Conservation (phyloP, 2,888 invertebrate species). For the Augochlorella aurata region DNA sequence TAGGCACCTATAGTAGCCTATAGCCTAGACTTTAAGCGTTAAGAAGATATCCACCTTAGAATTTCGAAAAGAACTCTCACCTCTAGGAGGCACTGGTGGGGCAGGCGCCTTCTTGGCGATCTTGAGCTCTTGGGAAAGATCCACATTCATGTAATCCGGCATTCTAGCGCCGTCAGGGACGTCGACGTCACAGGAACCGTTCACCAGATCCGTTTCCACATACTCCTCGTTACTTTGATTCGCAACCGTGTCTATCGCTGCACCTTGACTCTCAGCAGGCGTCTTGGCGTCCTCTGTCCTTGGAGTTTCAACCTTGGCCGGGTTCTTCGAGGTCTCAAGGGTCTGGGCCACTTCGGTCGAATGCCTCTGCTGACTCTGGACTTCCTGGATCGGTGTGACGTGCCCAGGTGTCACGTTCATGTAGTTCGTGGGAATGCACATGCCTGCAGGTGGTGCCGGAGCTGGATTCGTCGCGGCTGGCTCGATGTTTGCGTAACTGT, state of each 20-base stretch:
- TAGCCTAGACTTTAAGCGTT: no score
- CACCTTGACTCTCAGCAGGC: slow-evolving; percentile 26
- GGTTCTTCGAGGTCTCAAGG: slow-evolving; percentile 29
- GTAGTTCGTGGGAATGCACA: slow-evolving; percentile 76
- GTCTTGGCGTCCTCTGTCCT: slow-evolving; percentile 12
- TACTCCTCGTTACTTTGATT: slow-evolving; percentile 48
- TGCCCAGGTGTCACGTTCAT: slow-evolving; percentile 64
- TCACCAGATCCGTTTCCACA: slow-evolving; percentile 57
- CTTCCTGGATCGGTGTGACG: slow-evolving; percentile 38
- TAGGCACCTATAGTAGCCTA: no score
- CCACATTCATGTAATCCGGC: slow-evolving; percentile 77
- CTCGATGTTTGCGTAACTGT: slow-evolving; percentile 69
- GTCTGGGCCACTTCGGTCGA: not conserved
- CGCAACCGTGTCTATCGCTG: not conserved
- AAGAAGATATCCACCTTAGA: no score
- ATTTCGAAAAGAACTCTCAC: slow-evolving; percentile 26
- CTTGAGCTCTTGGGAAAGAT: slow-evolving; percentile 54
- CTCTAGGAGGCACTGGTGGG: slow-evolving; percentile 77
- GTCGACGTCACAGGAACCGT: slow-evolving; percentile 54
- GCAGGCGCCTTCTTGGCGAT: slow-evolving; percentile 72
- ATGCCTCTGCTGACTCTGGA: slow-evolving; percentile 31
- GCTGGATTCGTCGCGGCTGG: slow-evolving; percentile 58
- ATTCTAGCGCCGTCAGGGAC: slow-evolving; percentile 64
- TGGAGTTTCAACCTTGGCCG: slow-evolving; percentile 15
- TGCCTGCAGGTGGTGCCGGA: slow-evolving; percentile 72